These are phyloP conservation scores for Drosophila aldrichi DNA, from an alignment of 2,888 invertebrate genomes.

Conservation along the genomic window DNA sequence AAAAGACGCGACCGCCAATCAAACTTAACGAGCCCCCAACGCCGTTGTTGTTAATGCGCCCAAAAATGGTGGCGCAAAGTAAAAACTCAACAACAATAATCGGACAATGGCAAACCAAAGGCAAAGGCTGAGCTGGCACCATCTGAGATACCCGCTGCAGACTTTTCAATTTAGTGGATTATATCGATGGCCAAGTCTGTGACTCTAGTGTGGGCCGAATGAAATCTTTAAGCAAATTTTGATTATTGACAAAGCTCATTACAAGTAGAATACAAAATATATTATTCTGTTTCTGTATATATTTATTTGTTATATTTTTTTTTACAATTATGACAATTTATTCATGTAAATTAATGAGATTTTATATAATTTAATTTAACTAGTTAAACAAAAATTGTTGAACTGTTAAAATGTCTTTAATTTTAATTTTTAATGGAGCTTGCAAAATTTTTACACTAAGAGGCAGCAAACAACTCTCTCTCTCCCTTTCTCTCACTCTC, in stretches of 20 bases:
- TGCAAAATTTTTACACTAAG: no score
- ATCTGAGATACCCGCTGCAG: not conserved
- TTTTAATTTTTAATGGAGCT: no score
- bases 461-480: no score
- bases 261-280: not conserved
- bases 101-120: slow-evolving; percentile 15
- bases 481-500: no score
- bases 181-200: not conserved
- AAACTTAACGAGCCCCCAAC: slow-evolving; percentile 45
- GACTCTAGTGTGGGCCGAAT: slow-evolving; percentile 23
- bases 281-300: no score
- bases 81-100: slow-evolving; percentile 41
- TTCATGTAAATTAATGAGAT: no score
- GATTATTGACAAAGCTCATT: not conserved
- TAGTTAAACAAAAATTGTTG: no score
- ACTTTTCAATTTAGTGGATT: not conserved
- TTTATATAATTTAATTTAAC: no score
- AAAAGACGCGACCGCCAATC: slow-evolving; percentile 48
- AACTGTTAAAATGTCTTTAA: no score
- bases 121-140: slow-evolving; percentile 11
- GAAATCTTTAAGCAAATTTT: not conserved
- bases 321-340: no score
- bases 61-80: slow-evolving; percentile 62
- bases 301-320: no score
- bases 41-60: slow-evolving; percentile 52